Conservation (phyloP, 2,113 vertebrate genomes). For the Hippolais icterina region DNA sequence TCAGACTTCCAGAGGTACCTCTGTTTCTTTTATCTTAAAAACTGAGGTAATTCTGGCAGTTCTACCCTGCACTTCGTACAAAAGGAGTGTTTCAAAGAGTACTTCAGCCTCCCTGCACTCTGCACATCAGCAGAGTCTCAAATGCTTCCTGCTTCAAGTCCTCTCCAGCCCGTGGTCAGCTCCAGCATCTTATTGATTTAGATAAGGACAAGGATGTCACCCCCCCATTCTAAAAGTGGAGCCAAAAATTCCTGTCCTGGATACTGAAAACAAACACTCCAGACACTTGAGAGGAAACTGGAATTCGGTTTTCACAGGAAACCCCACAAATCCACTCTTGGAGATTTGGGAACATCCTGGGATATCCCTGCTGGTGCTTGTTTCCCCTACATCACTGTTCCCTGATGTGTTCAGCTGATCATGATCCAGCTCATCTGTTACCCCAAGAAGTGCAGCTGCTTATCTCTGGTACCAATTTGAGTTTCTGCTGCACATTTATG, state of each 20-base stretch:
- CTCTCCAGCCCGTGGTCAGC: neutral
- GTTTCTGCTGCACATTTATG: neutral
- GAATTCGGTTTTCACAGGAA: neutral
- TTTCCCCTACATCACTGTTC: neutral
- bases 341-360: neutral
- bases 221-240: neutral
- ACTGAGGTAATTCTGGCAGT: conserved; percentile 31
- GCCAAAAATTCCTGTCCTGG: neutral
- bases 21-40: conserved; percentile 10
- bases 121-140: neutral
- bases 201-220: neutral
- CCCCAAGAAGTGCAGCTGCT: neutral
- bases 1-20: neutral
- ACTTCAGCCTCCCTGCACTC: neutral
- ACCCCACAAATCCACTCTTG: neutral
- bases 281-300: neutral
- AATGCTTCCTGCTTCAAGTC: conserved; percentile 5
- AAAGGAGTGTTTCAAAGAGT: neutral
- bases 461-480: neutral
- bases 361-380: neutral
- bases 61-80: neutral
- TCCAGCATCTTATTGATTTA: neutral
- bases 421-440: neutral
- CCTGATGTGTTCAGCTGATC: neutral
- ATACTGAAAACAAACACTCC: neutral